Evolutionary conservation across 2,113 vertebrate genomes (phyloP), one percentile per base, ranked within the genome.

Genomic region (Dasypus novemcinctus): DNA sequence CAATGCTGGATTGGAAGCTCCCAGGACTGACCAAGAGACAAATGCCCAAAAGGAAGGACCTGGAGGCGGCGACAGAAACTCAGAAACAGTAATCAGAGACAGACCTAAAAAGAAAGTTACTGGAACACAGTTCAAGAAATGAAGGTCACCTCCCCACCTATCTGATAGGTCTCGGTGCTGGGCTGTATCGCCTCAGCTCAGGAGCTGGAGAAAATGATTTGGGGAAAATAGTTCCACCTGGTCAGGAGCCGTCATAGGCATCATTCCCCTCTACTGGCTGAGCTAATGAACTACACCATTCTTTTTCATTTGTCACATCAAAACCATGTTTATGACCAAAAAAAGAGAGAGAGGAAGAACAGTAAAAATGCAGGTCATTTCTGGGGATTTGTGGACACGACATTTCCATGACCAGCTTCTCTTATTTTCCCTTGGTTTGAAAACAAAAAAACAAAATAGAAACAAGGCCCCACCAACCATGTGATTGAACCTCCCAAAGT

Each of bases 181-280:
- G 33, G 6, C 68, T 46, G 12, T 17, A 2, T 64, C 4, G 4
- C 6, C 10, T 17, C 25, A 23, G 5, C 15, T 1, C 43, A 23
- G 10, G 64, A 74, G 25, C 68, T 1, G 8, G 14, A 64, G 13
- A 29, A 12, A 68, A 82, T 38, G 89, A 31, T 5, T 21, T 43
- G 92, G 38, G 21, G 57, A 78, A 57, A 91, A 36, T 23, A 52
- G 27, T 52, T 52, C 80, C 72, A 20, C 33, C 17, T 36, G 5
- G 4, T 36, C n/a, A 78, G 4, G 36, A 46, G 52, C 0, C 2
- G 49, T 61, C 15, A 61, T 12, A 61, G n/a, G 36, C 36, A 10
- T 68, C 94, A 52, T 84, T 46, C 91, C 66, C 75, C 85, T 69
- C 93, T 92, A 95, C 93, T 63, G 74, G 93, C 88, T 89, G 63